Base-by-base conservation (phyloP, 2,797 vertebrate species). In the Onychomys torridus region DNA sequence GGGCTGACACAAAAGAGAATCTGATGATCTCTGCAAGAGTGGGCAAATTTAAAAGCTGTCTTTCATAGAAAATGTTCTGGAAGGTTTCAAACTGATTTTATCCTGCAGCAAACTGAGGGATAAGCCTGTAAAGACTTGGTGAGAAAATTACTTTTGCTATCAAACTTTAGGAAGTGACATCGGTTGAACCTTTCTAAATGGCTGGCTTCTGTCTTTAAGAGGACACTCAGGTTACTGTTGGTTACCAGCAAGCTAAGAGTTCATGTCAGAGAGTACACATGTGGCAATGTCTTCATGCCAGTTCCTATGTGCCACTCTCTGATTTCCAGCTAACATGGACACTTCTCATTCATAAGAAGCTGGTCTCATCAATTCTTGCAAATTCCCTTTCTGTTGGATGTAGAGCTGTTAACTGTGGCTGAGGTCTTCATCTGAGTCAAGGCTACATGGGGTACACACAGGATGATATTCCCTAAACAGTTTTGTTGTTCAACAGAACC, bases 211-310 rank as follows among this genome's bases (percentile, higher is more conserved):
- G 4, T 23, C 37, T 5, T 52, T 3, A n/a, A 25, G 17, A n/a
- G 8, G 40, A 59, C 23, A 13, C 29, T 23, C 12, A 57, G n/a
- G 27, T 37, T 52, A 43, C 25, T 5, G 0, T 10, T 76, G 13
- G 43, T 46, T 77, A 23, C 34, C 43, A 14, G 73, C 49, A 37
- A 52, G 4, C 19, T 14, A 37, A 69, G 19, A 34, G 6, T 17
- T 29, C 21, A 34, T 9, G 13, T 27, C 5, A 0, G 2, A 63
- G 2, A 57, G 19, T 5, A 16, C 34, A 11, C 0, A 0, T 16
- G 4, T 37, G 5, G 25, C 1, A 25, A 46, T 5, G n/a, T 37
- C 46, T 43, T 3, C 0, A 1, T 1, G 2, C 3, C 27, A 7
- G 11, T 55, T 40, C 32, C 61, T 10, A 6, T 8, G 12, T 49